phyloP scores from a whole-genome alignment of 1,140 invertebrate genomes.

The Vanessa atalanta region DNA sequence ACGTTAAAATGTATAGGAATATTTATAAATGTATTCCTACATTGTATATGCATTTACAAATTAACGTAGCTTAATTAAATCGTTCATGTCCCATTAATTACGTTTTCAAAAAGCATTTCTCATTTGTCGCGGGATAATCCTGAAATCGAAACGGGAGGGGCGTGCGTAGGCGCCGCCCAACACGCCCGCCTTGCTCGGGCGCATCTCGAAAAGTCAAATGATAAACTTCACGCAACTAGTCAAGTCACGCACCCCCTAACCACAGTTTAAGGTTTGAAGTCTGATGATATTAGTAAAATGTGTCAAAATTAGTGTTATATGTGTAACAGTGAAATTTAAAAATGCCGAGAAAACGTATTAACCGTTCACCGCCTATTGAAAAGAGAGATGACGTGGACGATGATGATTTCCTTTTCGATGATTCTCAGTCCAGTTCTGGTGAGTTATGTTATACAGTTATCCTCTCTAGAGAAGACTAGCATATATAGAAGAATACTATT shows the following conservation, averaged over 20 bases:
- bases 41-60: neutral
- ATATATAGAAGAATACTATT: too few relatives aligned
- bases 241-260: constrained; percentile 46
- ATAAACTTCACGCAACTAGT: constrained; percentile 48
- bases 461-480: too few relatives aligned
- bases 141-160: constrained; percentile 61
- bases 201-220: constrained; percentile 51
- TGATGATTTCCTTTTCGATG: constrained; percentile 74
- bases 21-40: neutral
- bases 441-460: neutral
- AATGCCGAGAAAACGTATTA: constrained; percentile 71
- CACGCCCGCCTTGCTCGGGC: constrained; percentile 67
- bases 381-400: constrained; percentile 61
- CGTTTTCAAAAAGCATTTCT: constrained; percentile 13
- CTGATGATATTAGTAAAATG: neutral
- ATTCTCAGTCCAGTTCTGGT: constrained; percentile 72
- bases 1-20: too few relatives aligned
- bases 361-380: constrained; percentile 60
- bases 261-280: constrained; percentile 24
- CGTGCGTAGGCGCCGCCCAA: constrained; percentile 64
- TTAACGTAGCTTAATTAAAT: neutral
- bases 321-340: constrained; percentile 38
- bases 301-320: constrained; percentile 29
- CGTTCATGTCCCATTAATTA: neutral
- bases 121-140: constrained; percentile 59